These are phyloP conservation scores for Drosophila fulvimacula DNA, from an alignment of 2,888 invertebrate species.

Conservation along the genomic window DNA sequence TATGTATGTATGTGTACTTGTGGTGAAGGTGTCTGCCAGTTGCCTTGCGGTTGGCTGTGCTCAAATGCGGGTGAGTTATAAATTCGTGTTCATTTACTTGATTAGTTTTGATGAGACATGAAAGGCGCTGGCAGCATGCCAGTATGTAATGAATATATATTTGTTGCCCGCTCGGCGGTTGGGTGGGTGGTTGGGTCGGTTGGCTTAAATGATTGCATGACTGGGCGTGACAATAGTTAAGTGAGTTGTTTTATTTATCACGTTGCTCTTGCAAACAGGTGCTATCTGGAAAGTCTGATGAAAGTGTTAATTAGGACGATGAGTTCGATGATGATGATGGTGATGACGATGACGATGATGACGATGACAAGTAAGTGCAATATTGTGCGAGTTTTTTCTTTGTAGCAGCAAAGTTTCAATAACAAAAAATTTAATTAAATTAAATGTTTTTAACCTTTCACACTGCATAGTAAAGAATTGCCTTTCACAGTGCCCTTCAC, in stretches of 20 bases:
- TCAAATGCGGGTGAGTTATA: conserved; percentile 51
- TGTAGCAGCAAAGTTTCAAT: no score
- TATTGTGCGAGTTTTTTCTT: neutral
- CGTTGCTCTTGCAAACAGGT: conserved; percentile 18
- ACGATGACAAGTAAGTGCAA: neutral
- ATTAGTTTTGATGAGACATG: conserved; percentile 80
- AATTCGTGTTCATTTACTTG: conserved; percentile 79
- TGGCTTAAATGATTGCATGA: conserved; percentile 15
- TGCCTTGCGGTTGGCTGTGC: conserved; percentile 66
- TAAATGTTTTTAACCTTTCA: no score
- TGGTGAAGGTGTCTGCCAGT: conserved; percentile 59
- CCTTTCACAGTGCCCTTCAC: no score
- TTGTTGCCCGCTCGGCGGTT: conserved; percentile 28
- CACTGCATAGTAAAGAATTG: no score
- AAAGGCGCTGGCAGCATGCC: conserved; percentile 74
- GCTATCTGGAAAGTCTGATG: conserved; percentile 22
- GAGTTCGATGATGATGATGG: no score
- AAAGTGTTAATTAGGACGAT: neutral
- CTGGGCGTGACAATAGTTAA: conserved; percentile 27
- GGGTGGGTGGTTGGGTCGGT: conserved; percentile 11
- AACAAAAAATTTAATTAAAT: no score
- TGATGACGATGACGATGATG: neutral
- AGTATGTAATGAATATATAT: conserved; percentile 67
- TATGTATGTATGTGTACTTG: no score
- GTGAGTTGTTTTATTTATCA: conserved; percentile 29